phyloP scores from a whole-genome alignment of 2,888 invertebrate species.

The Philereme vetulata region DNA sequence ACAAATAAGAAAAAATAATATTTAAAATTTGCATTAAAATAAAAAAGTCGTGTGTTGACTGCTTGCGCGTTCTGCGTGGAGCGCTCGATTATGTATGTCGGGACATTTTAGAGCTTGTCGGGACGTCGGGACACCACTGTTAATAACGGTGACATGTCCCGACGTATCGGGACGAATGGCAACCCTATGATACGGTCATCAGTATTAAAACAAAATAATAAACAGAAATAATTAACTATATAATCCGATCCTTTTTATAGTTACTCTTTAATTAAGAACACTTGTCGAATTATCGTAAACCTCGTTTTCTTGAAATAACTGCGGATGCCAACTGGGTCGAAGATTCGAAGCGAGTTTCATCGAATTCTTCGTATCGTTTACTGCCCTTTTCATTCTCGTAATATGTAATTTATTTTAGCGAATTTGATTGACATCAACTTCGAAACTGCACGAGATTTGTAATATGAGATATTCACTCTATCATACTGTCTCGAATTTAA shows the following conservation, averaged over 20 bases:
- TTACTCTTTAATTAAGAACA: constrained; percentile 34
- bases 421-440: constrained; percentile 17
- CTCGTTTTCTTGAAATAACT: constrained; percentile 30
- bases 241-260: constrained; percentile 27
- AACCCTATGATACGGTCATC: no score
- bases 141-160: no score
- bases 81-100: no score
- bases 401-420: constrained; percentile 16
- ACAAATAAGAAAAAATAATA: no score
- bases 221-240: constrained; percentile 21
- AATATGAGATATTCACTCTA: constrained; percentile 3
- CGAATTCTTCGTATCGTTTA: constrained; percentile 4
- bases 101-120: no score
- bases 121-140: no score
- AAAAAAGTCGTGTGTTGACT: no score
- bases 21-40: no score
- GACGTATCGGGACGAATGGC: no score
- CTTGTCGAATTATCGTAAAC: constrained; percentile 37
- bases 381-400: constrained; percentile 15
- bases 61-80: no score
- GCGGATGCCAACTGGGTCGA: constrained; percentile 22
- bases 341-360: constrained; percentile 16
- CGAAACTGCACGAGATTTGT: constrained; percentile 10
- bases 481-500: background rate
- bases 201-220: constrained; percentile 17